Percentiles rank a stretch among this genome's conserved stretches.
These are phyloP conservation scores for Drosophila pegasa DNA, from an alignment of 2,888 invertebrate genomes.

Conservation along the genomic window DNA sequence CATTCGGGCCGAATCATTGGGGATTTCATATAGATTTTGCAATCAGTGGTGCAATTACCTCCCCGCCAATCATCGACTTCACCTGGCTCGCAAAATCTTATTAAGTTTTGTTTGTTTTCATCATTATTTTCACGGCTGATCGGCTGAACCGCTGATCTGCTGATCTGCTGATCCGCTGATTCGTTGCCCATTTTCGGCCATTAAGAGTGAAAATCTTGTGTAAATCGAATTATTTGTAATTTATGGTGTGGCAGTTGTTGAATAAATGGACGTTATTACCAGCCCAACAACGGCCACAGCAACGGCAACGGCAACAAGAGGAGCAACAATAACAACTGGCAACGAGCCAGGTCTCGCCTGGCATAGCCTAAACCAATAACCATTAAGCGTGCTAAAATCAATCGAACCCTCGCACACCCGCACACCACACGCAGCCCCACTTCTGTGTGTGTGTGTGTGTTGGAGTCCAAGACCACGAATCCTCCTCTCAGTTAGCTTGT, in stretches of 20 bases:
- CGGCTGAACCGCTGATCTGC: constrained; percentile 54
- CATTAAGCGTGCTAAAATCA: constrained; percentile 81
- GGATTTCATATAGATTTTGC: constrained; percentile 29
- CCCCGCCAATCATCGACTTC: constrained; percentile 1
- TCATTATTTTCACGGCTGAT: constrained; percentile 78
- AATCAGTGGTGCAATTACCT: constrained; percentile 65
- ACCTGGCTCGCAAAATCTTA: constrained; percentile 72
- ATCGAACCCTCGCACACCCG: constrained; percentile 50
- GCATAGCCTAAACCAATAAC: constrained; percentile 77
- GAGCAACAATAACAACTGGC: constrained; percentile 40
- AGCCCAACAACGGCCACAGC: constrained; percentile 36
- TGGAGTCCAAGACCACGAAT: constrained; percentile 34
- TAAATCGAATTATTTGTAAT: constrained; percentile 84
- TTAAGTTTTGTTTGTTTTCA: constrained; percentile 84
- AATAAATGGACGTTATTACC: constrained; percentile 79
- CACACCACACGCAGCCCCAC: constrained; percentile 13
- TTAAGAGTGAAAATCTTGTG: constrained; percentile 82
- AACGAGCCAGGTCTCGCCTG: constrained; percentile 42
- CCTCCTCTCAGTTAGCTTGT: constrained; percentile 57
- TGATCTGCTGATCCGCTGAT: constrained; percentile 59
- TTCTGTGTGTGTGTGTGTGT: not conserved
- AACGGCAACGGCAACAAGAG: constrained; percentile 23
- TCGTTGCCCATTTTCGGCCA: constrained; percentile 77
- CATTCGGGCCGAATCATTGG: constrained; percentile 30
- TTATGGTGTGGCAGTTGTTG: constrained; percentile 81